Conservation (phyloP, 2,797 vertebrate species). For the Apogon talboti region DNA sequence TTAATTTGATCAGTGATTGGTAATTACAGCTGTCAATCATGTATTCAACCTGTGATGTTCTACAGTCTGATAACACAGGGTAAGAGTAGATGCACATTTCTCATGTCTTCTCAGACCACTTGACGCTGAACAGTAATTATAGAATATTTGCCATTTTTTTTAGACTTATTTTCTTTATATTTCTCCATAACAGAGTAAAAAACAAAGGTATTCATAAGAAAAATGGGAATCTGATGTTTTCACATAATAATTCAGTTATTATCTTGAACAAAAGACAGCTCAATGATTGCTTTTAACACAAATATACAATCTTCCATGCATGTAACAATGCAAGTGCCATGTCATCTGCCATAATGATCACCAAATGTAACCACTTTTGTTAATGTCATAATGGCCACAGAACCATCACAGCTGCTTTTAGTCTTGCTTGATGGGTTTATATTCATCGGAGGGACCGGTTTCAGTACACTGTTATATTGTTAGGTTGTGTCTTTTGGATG, state of each 20-base stretch:
- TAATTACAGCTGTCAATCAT: too few relatives aligned
- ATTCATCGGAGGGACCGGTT: not conserved
- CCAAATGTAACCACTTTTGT: not conserved
- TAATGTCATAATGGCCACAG: not conserved
- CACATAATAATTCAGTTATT: not conserved
- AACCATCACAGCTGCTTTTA: not conserved
- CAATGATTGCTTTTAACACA: conserved; percentile 13
- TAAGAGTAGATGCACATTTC: too few relatives aligned
- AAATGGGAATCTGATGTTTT: not conserved
- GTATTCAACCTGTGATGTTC: too few relatives aligned
- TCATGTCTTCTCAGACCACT: too few relatives aligned
- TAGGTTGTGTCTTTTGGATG: not conserved
- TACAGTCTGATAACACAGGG: too few relatives aligned
- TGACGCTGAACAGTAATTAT: too few relatives aligned
- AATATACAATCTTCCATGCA: not conserved
- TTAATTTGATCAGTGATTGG: too few relatives aligned
- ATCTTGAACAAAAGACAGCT: conserved; percentile 6
- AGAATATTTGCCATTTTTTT: too few relatives aligned
- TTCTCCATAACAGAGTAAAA: not conserved
- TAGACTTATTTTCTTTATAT: too few relatives aligned
- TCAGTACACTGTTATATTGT: not conserved
- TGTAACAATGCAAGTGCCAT: not conserved
- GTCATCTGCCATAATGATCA: conserved; percentile 6
- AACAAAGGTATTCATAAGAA: not conserved
- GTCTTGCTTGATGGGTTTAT: not conserved